Evolutionary conservation across 2,888 invertebrate genomes (phyloP).

Genomic region (Lottia scabra): DNA sequence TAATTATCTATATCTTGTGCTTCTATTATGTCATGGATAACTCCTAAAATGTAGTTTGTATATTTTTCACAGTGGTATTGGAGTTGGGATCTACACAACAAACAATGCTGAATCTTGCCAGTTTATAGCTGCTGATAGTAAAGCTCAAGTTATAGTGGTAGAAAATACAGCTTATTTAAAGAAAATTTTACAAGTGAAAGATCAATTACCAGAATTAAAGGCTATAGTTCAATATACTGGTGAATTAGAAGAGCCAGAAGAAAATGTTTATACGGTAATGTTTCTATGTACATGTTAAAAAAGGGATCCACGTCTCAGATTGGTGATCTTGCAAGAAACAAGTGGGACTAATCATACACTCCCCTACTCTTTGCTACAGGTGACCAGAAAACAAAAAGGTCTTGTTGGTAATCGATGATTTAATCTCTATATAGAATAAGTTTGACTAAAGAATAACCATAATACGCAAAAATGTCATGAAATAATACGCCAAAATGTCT

Average conservation of each 20-base stretch:
- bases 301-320: too few relatives aligned
- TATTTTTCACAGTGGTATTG: constrained; percentile 65
- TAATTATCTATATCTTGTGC: too few relatives aligned
- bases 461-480: too few relatives aligned
- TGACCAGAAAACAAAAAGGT: too few relatives aligned
- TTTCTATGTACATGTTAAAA: constrained; percentile 19
- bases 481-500: too few relatives aligned
- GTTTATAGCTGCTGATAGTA: constrained; percentile 80
- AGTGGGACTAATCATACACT: too few relatives aligned
- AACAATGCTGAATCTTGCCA: constrained; percentile 88
- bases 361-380: too few relatives aligned
- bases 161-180: constrained; percentile 88
- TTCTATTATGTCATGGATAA: too few relatives aligned
- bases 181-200: constrained; percentile 77
- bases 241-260: constrained; percentile 56
- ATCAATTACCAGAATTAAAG: constrained; percentile 73
- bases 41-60: neutral
- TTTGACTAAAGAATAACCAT: too few relatives aligned
- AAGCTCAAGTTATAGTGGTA: constrained; percentile 88
- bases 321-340: too few relatives aligned
- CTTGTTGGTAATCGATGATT: too few relatives aligned
- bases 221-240: constrained; percentile 78
- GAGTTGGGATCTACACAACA: constrained; percentile 91
- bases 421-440: too few relatives aligned
- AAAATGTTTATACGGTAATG: constrained; percentile 59